Percentiles rank a stretch among this genome's conserved stretches.
Conservation (phyloP, 2,888 invertebrate genomes). For the Antitype chi region DNA sequence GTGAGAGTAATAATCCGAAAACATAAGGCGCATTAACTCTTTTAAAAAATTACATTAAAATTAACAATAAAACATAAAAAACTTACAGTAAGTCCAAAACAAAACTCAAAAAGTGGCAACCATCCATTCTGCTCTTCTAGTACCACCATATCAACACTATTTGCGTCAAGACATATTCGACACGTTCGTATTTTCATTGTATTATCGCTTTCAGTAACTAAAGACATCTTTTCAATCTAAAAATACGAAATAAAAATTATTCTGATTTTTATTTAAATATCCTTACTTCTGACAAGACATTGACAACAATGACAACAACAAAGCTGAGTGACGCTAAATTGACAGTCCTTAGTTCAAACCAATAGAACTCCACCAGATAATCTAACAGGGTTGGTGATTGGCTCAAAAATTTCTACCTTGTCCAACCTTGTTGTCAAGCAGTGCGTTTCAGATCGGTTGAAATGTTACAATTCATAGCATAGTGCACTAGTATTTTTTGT, state of each 20-base stretch:
- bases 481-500: too few relatives aligned
- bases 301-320: constrained; percentile 6
- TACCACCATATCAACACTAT: constrained; percentile 55
- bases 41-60: neutral
- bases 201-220: neutral
- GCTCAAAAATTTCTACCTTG: neutral
- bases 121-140: constrained; percentile 61
- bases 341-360: fast-evolving
- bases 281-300: neutral
- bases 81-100: constrained; percentile 76
- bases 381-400: neutral
- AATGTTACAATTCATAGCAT: neutral
- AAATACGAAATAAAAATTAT: neutral
- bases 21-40: fast-evolving
- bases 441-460: constrained; percentile 3
- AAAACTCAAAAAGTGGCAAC: constrained; percentile 71
- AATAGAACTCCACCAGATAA: neutral
- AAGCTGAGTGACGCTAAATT: neutral
- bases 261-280: neutral
- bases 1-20: neutral
- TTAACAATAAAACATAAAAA: neutral
- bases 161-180: constrained; percentile 73
- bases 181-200: constrained; percentile 62
- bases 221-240: constrained; percentile 17
- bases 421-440: neutral